These are phyloP conservation scores for Acrocephalus kingi DNA, from an alignment of 2,113 vertebrate species.

Conservation along the genomic window DNA sequence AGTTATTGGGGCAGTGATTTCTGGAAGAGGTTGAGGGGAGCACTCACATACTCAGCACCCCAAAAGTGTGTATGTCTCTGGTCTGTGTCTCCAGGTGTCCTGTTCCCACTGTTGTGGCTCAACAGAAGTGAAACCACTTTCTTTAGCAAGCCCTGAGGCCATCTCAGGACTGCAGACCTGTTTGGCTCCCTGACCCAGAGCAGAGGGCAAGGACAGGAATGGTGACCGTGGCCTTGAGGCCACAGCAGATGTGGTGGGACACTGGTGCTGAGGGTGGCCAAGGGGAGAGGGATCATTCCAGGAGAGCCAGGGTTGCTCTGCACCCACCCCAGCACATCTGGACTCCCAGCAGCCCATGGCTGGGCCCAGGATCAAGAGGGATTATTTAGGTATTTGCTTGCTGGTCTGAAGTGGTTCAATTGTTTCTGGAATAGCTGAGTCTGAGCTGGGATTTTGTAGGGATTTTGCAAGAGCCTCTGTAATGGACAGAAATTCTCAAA, in stretches of 20 bases:
- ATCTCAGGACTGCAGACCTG: not conserved
- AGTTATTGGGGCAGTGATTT: not conserved
- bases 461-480: conserved; percentile 20
- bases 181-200: not conserved
- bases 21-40: not conserved
- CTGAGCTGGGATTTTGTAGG: not conserved
- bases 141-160: not conserved
- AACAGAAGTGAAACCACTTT: not conserved
- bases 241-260: not conserved
- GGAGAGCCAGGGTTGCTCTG: not conserved
- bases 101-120: not conserved
- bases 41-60: not conserved
- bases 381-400: not conserved
- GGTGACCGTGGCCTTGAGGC: not conserved
- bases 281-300: not conserved
- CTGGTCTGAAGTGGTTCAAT: not conserved
- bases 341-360: not conserved
- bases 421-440: conserved; percentile 2
- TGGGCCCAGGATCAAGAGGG: not conserved
- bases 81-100: not conserved
- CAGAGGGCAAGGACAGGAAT: not conserved
- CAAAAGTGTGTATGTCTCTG: not conserved
- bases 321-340: not conserved
- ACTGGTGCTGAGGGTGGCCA: not conserved
- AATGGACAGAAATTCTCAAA: not conserved